phyloP scores from a whole-genome alignment of 2,113 vertebrate species.

The Misgurnus mizolepis region DNA sequence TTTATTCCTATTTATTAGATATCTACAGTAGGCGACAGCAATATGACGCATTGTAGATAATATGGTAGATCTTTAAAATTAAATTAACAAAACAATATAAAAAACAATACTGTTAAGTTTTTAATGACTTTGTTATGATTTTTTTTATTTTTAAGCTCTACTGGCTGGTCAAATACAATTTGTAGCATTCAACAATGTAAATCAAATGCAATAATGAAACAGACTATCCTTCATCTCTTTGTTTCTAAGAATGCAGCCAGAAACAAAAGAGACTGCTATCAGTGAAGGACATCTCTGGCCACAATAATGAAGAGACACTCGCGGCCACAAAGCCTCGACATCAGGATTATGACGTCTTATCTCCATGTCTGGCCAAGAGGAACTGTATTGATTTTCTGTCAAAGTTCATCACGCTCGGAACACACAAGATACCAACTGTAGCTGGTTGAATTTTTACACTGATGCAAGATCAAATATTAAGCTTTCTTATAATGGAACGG shows the following conservation, averaged over 20 bases:
- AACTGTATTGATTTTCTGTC: constrained; percentile 94
- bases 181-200: too few species aligned
- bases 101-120: too few species aligned
- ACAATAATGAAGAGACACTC: constrained; percentile 72
- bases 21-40: too few species aligned
- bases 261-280: constrained; percentile 56
- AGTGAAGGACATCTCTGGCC: constrained; percentile 75
- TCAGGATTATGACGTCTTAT: constrained; percentile 81
- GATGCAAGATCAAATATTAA: constrained; percentile 27
- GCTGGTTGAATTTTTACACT: constrained; percentile 20
- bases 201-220: too few species aligned
- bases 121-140: too few species aligned
- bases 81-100: too few species aligned
- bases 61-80: too few species aligned
- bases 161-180: too few species aligned
- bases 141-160: too few species aligned
- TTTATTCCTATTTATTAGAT: too few species aligned
- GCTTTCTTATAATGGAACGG: constrained; percentile 1
- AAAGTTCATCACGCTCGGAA: constrained; percentile 82
- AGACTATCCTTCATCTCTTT: not conserved
- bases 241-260: constrained; percentile 9
- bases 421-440: constrained; percentile 66
- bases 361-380: constrained; percentile 83
- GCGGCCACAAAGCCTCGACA: constrained; percentile 76
- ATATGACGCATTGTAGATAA: too few species aligned